Conservation (phyloP, 1,140 invertebrate species). For the Phthorimaea operculella region DNA sequence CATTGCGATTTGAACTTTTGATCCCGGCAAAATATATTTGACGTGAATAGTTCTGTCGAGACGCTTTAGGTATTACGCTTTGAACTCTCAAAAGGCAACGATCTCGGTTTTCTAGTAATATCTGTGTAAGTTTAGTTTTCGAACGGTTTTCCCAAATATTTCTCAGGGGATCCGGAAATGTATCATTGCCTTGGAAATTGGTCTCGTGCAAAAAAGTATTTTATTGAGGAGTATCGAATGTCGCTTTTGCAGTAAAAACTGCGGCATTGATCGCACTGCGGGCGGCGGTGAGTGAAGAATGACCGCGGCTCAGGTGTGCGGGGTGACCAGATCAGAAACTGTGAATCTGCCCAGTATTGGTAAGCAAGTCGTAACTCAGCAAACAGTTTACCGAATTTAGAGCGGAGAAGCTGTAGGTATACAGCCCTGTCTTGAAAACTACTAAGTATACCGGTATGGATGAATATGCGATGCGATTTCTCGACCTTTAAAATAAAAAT, state of each 20-base stretch:
- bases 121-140: too few relatives aligned
- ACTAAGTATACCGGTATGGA: too few relatives aligned
- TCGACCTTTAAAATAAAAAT: too few relatives aligned
- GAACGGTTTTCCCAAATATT: too few relatives aligned
- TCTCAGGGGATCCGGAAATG: too few relatives aligned
- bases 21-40: slow-evolving; percentile 8
- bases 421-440: too few relatives aligned
- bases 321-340: neutral
- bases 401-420: too few relatives aligned
- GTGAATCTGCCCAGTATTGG: too few relatives aligned
- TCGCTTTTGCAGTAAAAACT: slow-evolving; percentile 2
- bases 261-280: slow-evolving; percentile 14
- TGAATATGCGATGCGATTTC: too few relatives aligned
- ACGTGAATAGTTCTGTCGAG: slow-evolving; percentile 5
- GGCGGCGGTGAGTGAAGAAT: slow-evolving; percentile 14
- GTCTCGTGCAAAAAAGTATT: slow-evolving; percentile 13
- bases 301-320: slow-evolving; percentile 15
- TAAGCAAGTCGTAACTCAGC: too few relatives aligned
- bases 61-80: neutral
- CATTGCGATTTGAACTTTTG: slow-evolving; percentile 16
- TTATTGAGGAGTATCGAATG: slow-evolving; percentile 8
- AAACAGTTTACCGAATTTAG: too few relatives aligned
- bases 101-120: neutral
- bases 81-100: neutral
- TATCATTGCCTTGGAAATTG: too few relatives aligned